Evolutionary conservation across 2,888 invertebrate genomes (phyloP).

Genomic region (Megaustenia siamemsis): DNA sequence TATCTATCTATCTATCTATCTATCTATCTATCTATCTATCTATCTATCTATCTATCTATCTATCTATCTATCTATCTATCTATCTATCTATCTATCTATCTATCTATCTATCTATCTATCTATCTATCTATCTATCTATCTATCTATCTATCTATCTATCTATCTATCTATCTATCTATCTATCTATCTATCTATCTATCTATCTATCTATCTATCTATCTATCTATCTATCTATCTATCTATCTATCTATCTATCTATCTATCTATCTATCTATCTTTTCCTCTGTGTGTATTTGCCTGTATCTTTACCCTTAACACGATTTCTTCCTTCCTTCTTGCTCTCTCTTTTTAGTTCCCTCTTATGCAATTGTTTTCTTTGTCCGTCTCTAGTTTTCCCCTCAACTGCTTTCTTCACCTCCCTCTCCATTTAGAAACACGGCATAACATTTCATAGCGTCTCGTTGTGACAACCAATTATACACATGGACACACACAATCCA

Average conservation of each 20-base stretch:
- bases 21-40: no score
- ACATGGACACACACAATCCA: no score
- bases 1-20: no score
- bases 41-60: neutral
- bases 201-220: conserved; percentile 37
- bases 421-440: no score
- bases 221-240: neutral
- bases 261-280: neutral
- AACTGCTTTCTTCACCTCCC: no score
- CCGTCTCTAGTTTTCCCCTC: no score
- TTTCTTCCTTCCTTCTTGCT: no score
- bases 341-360: no score
- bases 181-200: conserved; percentile 44
- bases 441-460: no score
- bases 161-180: conserved; percentile 15
- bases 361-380: no score
- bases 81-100: neutral
- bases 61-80: neutral
- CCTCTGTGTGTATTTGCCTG: neutral
- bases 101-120: neutral
- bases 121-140: conserved; percentile 8
- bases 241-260: neutral
- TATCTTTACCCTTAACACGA: neutral
- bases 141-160: conserved; percentile 2
- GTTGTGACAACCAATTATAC: no score